These are phyloP conservation scores for Eutolmus rufibarbis DNA, from an alignment of 2,888 invertebrate genomes.

Conservation along the genomic window DNA sequence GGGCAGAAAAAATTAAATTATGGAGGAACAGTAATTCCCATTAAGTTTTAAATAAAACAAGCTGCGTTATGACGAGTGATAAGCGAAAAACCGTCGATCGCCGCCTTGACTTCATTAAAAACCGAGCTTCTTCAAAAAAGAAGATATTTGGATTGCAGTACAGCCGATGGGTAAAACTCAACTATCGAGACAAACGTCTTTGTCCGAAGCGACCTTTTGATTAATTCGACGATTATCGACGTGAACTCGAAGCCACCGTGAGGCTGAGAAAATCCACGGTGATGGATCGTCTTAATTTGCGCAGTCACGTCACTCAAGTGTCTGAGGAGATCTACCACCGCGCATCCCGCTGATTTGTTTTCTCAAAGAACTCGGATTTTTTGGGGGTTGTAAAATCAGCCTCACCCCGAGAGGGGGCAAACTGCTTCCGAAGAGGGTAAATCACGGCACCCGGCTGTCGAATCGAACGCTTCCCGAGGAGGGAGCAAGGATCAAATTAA, in stretches of 20 bases:
- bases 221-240: not conserved
- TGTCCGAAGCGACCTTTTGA: not conserved
- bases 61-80: no score
- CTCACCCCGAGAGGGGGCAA: not conserved
- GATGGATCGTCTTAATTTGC: conserved; percentile 24
- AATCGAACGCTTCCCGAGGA: not conserved
- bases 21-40: no score
- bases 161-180: not conserved
- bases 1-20: no score
- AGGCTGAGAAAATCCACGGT: not conserved
- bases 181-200: not conserved
- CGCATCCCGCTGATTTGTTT: not conserved
- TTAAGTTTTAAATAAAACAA: no score
- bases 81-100: no score
- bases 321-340: not conserved
- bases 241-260: not conserved
- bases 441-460: not conserved
- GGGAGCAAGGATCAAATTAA: conserved; percentile 36
- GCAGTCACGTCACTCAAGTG: conserved; percentile 6
- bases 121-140: not conserved
- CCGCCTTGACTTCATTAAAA: not conserved
- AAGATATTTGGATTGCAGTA: not conserved
- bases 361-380: not conserved
- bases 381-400: not conserved
- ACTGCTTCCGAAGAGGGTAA: not conserved